Conservation (phyloP, 2,888 invertebrate species). For the Gandaritis pyraliata region DNA sequence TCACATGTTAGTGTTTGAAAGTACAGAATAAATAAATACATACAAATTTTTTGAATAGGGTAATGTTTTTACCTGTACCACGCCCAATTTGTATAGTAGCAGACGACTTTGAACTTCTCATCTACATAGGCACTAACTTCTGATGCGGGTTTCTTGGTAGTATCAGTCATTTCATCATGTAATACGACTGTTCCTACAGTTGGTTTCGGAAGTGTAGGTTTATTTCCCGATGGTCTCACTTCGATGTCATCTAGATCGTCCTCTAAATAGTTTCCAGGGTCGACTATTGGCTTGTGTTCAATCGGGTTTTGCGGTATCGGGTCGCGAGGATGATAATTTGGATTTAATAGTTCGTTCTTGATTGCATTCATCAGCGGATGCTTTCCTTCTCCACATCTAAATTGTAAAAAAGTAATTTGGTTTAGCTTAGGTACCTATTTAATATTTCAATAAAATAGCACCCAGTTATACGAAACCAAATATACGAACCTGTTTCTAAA, state of each 20-base stretch:
- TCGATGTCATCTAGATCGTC: constrained; percentile 75
- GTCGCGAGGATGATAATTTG: constrained; percentile 46
- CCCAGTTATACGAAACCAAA: too few species aligned
- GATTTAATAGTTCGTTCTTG: constrained; percentile 87
- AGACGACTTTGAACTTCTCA: constrained; percentile 90
- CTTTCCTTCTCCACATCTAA: constrained; percentile 89
- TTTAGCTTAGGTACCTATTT: not conserved
- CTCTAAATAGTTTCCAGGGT: constrained; percentile 63
- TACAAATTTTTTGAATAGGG: not conserved
- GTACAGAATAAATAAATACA: not conserved
- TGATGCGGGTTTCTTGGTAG: constrained; percentile 56
- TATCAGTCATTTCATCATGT: constrained; percentile 48
- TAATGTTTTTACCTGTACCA: constrained; percentile 87
- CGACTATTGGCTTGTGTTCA: constrained; percentile 51
- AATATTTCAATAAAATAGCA: too few species aligned
- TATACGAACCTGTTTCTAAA: constrained; percentile 86
- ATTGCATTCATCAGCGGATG: constrained; percentile 93
- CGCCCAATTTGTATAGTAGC: constrained; percentile 97
- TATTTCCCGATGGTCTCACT: constrained; percentile 58
- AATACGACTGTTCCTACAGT: constrained; percentile 36
- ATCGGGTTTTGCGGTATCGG: constrained; percentile 32
- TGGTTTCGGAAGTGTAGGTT: constrained; percentile 29
- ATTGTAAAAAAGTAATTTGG: constrained; percentile 34
- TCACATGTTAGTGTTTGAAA: not conserved
- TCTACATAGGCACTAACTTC: constrained; percentile 49